phyloP scores from a whole-genome alignment of 2,113 vertebrate genomes.

The Arothron firmamentum region DNA sequence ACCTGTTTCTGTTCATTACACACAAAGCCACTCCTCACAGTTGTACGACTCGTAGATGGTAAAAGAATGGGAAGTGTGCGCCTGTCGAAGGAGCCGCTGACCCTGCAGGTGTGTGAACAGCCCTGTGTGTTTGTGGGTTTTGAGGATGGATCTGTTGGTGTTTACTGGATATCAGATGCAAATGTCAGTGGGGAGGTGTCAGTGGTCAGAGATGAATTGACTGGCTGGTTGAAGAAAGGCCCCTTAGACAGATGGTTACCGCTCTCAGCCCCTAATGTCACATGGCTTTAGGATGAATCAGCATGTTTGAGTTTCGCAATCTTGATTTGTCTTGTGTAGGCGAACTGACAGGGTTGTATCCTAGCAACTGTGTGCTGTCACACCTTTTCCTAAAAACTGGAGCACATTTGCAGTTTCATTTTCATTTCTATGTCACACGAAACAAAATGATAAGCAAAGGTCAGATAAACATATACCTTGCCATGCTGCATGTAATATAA shows the following conservation, averaged over 20 bases:
- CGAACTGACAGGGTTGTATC: neutral
- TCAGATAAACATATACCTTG: too few species aligned
- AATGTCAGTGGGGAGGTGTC: slow-evolving; percentile 1
- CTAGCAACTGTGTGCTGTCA: neutral
- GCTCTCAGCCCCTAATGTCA: slow-evolving; percentile 49
- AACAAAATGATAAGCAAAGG: neutral
- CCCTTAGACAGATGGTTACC: slow-evolving; percentile 53
- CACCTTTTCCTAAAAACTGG: neutral
- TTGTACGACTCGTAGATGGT: slow-evolving; percentile 62
- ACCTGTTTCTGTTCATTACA: slow-evolving; percentile 57
- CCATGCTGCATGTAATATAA: too few species aligned
- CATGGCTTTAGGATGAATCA: slow-evolving; percentile 36
- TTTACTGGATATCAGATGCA: slow-evolving; percentile 63
- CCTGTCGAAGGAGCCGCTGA: slow-evolving; percentile 58
- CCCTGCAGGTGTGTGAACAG: slow-evolving; percentile 54
- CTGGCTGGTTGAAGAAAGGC: slow-evolving; percentile 18
- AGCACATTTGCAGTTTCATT: neutral
- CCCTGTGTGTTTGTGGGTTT: slow-evolving; percentile 74
- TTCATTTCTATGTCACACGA: slow-evolving; percentile 16
- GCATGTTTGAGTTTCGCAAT: neutral
- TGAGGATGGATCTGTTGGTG: slow-evolving; percentile 74
- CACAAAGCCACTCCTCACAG: slow-evolving; percentile 56
- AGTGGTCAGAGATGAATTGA: slow-evolving; percentile 1
- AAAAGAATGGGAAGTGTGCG: slow-evolving; percentile 58
- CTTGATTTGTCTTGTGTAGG: neutral